Conservation (phyloP, 2,888 invertebrate species). For the Apeira syringaria region DNA sequence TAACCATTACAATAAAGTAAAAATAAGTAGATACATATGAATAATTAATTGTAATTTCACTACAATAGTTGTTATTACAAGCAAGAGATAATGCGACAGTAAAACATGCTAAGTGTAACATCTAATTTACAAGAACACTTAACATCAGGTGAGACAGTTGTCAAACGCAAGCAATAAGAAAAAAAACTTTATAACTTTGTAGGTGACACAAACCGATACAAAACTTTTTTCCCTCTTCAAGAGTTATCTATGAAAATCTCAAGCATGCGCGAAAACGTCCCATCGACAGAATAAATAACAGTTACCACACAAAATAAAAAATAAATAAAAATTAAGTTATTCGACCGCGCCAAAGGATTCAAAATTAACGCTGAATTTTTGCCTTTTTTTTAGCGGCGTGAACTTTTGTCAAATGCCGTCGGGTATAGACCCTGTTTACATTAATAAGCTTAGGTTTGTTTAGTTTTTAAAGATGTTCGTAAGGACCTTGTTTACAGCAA, state of each 20-base stretch:
- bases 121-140: no score
- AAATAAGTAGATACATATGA: no score
- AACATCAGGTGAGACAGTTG: no score
- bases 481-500: slow-evolving; percentile 54
- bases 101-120: no score
- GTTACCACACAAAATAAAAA: slow-evolving; percentile 16
- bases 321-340: slow-evolving; percentile 35
- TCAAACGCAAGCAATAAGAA: no score
- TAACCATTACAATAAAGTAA: no score
- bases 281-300: neutral
- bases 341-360: slow-evolving; percentile 26
- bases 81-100: no score
- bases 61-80: no score
- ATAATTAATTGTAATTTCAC: no score
- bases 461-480: slow-evolving; percentile 37
- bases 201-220: no score
- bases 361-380: slow-evolving; percentile 46
- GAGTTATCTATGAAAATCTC: slow-evolving; percentile 58
- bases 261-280: slow-evolving; percentile 67
- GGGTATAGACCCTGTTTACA: slow-evolving; percentile 42
- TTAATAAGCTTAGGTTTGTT: slow-evolving; percentile 48
- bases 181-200: no score
- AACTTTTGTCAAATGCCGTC: slow-evolving; percentile 70
- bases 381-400: slow-evolving; percentile 41
- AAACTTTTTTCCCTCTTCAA: slow-evolving; percentile 5